Base-by-base conservation (phyloP, 2,888 invertebrate genomes). In the Eumacrocentrus americanus region DNA sequence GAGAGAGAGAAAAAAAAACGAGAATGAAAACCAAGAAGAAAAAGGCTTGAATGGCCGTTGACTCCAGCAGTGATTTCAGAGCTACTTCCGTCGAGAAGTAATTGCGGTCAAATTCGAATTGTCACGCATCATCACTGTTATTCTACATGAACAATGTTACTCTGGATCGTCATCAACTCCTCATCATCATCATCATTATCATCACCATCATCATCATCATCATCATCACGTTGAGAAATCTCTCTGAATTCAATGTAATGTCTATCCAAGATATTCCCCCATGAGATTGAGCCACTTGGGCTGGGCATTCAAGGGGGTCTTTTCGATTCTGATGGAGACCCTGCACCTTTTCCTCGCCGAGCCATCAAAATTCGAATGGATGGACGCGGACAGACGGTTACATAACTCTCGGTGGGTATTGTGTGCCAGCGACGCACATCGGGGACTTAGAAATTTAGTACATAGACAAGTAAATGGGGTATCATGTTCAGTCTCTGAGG, bases 401-500 rank as follows among this genome's bases (percentile, higher is more conserved):
- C 78, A 76, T 77, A 78, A 78, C 77, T 75, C 72, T 67, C 47
- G 34, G 18, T 48, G 16, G 14, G 59, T 20, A 14, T 46, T 52
- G 54, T 56, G 50, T 40, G 47, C 38, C 42, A 58, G 35, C 54
- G 48, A 56, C 55, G 56, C 50, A 48, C 50, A 54, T 42, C 59
- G 62, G 67, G 71, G 72, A 74, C 75, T 77, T 74, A 72, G 73
- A 79, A 78, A 78, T 79, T 78, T 48, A 74, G 76, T 78, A 74
- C 73, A 73, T 73, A 70, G 72, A 72, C 72, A 69, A 69, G 76
- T 79, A 80, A 78, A 80, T 78, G 76, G 79, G 79, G 76, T 79
- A 80, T 80, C 80, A 79, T 79, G 79, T 80, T 80, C 79, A 78
- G 72, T 63, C 62, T 61, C 77, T 75, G 74, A 78, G 77, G 78